Percentiles rank a stretch among this genome's conserved stretches.
These are phyloP conservation scores for Tenthredo mesomela DNA, from an alignment of 2,888 invertebrate species.

Conservation along the genomic window DNA sequence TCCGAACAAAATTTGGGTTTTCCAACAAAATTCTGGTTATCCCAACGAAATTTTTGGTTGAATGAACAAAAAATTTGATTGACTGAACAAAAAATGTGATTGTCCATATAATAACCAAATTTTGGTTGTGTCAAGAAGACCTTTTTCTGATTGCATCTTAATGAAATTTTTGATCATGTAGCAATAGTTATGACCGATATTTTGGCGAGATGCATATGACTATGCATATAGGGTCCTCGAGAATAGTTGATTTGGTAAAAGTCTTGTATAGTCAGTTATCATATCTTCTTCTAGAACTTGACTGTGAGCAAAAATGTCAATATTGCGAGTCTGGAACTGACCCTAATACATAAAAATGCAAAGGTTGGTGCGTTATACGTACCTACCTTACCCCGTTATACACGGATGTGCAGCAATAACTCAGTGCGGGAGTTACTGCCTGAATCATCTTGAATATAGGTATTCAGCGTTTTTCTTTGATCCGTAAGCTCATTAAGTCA, in stretches of 20 bases:
- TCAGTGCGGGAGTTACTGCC: background rate
- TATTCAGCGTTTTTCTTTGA: background rate
- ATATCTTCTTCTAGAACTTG: conserved; percentile 34
- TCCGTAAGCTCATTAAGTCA: background rate
- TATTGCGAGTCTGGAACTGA: conserved; percentile 32
- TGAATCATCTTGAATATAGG: background rate
- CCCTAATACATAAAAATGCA: conserved; percentile 45
- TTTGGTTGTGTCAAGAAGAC: too few species aligned
- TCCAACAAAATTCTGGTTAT: too few species aligned
- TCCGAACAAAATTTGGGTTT: too few species aligned
- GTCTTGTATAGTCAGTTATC: conserved; percentile 23
- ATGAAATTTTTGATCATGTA: background rate
- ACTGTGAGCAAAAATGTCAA: conserved; percentile 30
- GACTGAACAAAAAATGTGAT: too few species aligned
- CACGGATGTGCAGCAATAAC: conserved; percentile 69
- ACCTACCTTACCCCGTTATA: conserved; percentile 16
- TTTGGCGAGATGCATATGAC: background rate
- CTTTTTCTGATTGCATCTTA: too few species aligned
- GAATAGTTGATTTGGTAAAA: conserved; percentile 5
- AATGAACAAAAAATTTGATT: too few species aligned
- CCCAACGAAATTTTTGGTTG: too few species aligned
- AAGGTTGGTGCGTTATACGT: conserved; percentile 22
- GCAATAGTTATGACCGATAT: background rate
- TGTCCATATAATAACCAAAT: too few species aligned
- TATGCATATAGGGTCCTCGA: background rate